A percentile compares a stretch with the other conserved stretches of the same genome.
Evolutionary conservation across 2,113 vertebrate species (phyloP).

Genomic region (Beaufortia kweichowensis): DNA sequence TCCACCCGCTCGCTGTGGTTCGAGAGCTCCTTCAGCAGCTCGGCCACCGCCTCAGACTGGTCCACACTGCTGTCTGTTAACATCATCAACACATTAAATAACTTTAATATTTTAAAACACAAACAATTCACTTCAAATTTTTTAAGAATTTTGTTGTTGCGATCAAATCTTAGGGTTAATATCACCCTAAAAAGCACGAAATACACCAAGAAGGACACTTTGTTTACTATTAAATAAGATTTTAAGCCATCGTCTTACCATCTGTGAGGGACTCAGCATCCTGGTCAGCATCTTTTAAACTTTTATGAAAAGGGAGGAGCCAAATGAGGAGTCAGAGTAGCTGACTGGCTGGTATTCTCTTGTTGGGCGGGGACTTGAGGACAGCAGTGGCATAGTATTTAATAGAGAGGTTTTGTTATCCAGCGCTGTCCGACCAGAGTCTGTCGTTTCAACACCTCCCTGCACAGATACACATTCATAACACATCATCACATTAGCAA

Average conservation of each 20-base stretch:
- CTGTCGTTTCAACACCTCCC: slow-evolving; percentile 31
- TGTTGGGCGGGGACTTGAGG: slow-evolving; percentile 82
- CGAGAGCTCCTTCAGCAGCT: slow-evolving; percentile 91
- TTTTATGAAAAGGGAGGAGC: slow-evolving; percentile 79
- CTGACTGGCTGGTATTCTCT: slow-evolving; percentile 84
- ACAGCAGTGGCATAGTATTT: slow-evolving; percentile 84
- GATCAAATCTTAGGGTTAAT: no score
- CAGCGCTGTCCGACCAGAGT: slow-evolving; percentile 79
- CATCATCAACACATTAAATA: slow-evolving; percentile 13
- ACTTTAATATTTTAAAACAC: neutral
- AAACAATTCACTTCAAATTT: neutral
- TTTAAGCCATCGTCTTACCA: slow-evolving; percentile 44
- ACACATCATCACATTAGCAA: neutral
- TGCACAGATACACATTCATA: neutral
- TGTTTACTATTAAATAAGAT: no score
- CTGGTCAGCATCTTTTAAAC: slow-evolving; percentile 89
- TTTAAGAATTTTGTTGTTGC: no score
- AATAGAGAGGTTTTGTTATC: slow-evolving; percentile 93
- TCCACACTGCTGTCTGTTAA: slow-evolving; percentile 83
- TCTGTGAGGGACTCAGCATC: slow-evolving; percentile 78
- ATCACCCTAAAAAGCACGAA: no score
- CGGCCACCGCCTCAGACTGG: slow-evolving; percentile 90
- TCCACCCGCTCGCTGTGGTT: slow-evolving; percentile 93
- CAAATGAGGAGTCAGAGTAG: slow-evolving; percentile 80
- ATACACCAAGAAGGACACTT: no score